Conservation (phyloP, 2,113 vertebrate species). For the Leucopsar rothschildi region DNA sequence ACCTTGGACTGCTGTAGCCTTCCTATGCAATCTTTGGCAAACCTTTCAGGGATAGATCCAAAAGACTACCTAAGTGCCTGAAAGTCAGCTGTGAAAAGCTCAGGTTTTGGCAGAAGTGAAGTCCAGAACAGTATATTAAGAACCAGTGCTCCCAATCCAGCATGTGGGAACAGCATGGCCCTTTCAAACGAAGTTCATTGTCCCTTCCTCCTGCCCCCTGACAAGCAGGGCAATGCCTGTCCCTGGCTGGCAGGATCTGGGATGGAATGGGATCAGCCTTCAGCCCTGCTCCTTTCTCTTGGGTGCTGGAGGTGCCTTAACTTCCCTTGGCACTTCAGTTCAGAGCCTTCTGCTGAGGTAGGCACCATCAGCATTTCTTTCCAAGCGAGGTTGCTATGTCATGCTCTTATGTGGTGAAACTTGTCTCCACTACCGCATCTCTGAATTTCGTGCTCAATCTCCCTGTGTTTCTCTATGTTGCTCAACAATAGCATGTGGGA, state of each 20-base stretch:
- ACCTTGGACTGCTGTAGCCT: background rate
- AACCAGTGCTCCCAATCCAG: background rate
- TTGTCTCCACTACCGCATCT: background rate
- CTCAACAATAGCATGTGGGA: background rate
- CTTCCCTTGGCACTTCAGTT: background rate
- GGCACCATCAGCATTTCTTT: background rate
- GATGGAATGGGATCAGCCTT: background rate
- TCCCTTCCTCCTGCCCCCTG: background rate
- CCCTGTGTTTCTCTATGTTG: background rate
- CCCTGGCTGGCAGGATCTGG: background rate
- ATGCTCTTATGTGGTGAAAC: background rate
- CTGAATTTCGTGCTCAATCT: background rate
- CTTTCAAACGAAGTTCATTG: background rate
- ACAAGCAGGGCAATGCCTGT: background rate
- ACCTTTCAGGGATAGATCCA: background rate
- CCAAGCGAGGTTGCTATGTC: background rate
- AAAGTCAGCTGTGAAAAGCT: background rate
- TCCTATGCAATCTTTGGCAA: constrained; percentile 28
- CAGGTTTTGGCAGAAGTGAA: background rate
- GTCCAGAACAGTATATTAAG: background rate
- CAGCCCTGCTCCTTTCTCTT: background rate
- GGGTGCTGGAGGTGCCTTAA: background rate
- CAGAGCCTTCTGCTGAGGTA: background rate
- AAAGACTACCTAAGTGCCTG: background rate
- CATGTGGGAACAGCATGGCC: background rate